Base-by-base conservation (phyloP, 2,888 invertebrate species). In the Dynastes maya region DNA sequence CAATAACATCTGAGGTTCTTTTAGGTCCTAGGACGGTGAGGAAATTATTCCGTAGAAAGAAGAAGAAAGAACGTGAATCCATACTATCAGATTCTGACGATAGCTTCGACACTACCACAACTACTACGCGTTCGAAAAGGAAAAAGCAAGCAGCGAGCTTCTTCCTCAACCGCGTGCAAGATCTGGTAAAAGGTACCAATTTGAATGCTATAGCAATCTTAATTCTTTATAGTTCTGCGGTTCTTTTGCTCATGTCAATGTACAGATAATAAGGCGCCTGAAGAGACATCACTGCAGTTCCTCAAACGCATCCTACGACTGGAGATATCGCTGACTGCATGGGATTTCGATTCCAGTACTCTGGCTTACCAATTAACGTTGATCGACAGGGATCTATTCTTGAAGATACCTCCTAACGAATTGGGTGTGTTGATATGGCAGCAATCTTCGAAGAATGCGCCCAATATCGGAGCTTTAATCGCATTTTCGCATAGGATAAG, bases 311-410 rank as follows among this genome's bases (percentile, higher is more conserved):
- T 89, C 4, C 82, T 91, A 11, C 86, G 84, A 79, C 82, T 90
- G 82, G 88, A 90, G 51, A 83, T 88, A 1, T 84, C 86, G 29
- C 84, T 90, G 40, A 89, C 89, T 0, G 89, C 89, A 8, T 91
- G 91, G 91, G 91, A 91, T 81, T 88, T 92, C 80, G 90, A 91
- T 83, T 91, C 91, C 9, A 87, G 88, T 0, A 89, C 89, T 0
- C 80, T 92, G 29, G 90, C 91, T 0, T 86, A 88, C 77, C 91
- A 91, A 81, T 81, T 92, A 77, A 91, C 91, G 0, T 84, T 91
- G 77, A 89, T 91, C 40, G 91, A 92, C 81, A 88, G 89, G 70
- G 90, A 91, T 81, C 86, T 92, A 3, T 91, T 91, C 82, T 81
- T 90, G 16, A 89, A 90, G 81, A 88, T 91, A 49, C 86, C 90